These are phyloP conservation scores for Myotis planiceps DNA, from an alignment of 2,797 vertebrate genomes.

Conservation along the genomic window DNA sequence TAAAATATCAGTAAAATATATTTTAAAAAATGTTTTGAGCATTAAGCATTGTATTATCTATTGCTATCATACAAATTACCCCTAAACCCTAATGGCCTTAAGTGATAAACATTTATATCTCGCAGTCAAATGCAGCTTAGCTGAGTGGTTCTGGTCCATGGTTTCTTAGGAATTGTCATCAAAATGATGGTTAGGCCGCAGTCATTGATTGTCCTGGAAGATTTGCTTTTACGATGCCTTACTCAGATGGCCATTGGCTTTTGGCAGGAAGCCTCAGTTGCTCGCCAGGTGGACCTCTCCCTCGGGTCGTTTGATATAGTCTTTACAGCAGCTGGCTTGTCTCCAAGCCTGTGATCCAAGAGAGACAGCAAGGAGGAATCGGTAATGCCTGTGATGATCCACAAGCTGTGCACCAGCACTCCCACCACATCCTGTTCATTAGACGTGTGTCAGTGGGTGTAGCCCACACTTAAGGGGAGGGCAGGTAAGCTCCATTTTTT, in stretches of 20 bases:
- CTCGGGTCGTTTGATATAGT: background rate
- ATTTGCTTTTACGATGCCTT: background rate
- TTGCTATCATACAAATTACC: background rate
- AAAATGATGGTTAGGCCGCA: background rate
- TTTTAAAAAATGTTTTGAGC: slow-evolving; percentile 41
- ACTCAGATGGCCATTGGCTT: background rate
- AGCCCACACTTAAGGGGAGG: background rate
- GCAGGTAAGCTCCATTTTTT: background rate
- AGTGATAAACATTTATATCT: background rate
- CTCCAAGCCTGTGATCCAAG: background rate
- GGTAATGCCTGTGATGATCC: background rate
- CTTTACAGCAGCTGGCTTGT: background rate
- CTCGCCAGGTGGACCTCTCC: background rate
- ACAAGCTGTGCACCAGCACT: background rate
- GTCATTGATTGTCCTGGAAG: background rate
- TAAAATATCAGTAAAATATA: too few species aligned
- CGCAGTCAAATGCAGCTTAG: background rate
- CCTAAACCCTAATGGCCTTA: background rate
- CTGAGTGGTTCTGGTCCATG: background rate
- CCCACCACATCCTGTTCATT: background rate
- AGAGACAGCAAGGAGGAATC: background rate
- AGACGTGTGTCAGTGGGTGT: background rate
- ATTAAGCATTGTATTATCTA: background rate
- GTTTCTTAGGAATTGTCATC: slow-evolving; percentile 7
- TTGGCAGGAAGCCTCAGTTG: background rate